A percentile compares a stretch with the other conserved stretches of the same genome.
phyloP scores from a whole-genome alignment of 2,888 invertebrate genomes.

The Eumerus sabulonum region DNA sequence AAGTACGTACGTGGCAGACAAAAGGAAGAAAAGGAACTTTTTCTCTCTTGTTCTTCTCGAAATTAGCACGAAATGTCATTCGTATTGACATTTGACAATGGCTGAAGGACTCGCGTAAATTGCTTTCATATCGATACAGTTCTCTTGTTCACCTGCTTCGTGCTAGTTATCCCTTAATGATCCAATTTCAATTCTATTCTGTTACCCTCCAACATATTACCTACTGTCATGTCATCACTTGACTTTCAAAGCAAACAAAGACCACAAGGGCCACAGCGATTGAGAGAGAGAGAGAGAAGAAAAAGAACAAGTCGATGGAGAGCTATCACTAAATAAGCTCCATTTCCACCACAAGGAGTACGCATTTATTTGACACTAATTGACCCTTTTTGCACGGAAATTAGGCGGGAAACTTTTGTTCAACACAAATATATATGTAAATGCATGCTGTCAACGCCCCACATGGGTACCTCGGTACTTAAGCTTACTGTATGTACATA shows the following conservation, averaged over 20 bases:
- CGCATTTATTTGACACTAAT: slow-evolving; percentile 61
- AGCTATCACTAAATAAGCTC: slow-evolving; percentile 55
- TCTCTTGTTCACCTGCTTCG: not conserved
- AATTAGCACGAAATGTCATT: slow-evolving; percentile 31
- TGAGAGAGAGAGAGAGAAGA: slow-evolving; percentile 21
- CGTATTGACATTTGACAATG: slow-evolving; percentile 20
- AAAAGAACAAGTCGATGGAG: no score
- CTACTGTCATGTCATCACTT: slow-evolving; percentile 18
- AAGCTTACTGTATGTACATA: not conserved
- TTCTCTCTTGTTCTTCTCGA: not conserved
- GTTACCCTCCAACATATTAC: not conserved
- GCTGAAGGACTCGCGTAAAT: slow-evolving; percentile 22
- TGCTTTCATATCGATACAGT: slow-evolving; percentile 29
- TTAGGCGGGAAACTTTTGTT: slow-evolving; percentile 23
- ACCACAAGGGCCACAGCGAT: slow-evolving; percentile 20
- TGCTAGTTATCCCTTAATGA: slow-evolving; percentile 41
- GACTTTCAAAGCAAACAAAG: no score
- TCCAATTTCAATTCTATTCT: slow-evolving; percentile 48
- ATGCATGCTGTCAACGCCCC: not conserved
- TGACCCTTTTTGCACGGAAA: slow-evolving; percentile 36
- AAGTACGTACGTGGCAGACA: no score
- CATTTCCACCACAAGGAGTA: slow-evolving; percentile 47
- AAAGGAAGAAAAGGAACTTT: not conserved
- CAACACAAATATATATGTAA: no score
- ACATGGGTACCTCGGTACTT: no score